Evolutionary conservation across 2,797 vertebrate species (phyloP).

Genomic region (Poeciliopsis paucimaculata): DNA sequence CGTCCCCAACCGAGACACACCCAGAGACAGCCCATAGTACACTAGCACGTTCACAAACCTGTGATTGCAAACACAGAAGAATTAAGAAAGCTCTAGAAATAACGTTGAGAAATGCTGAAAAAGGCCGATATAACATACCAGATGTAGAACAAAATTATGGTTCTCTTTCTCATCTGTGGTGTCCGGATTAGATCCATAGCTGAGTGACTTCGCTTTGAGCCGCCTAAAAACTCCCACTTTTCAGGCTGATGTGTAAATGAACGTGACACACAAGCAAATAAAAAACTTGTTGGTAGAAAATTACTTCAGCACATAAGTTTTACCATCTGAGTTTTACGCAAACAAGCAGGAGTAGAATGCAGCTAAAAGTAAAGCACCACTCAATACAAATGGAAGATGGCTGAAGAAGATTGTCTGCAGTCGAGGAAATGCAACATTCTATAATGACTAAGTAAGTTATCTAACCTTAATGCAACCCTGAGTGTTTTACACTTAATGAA

Average conservation of each 20-base stretch:
- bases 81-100: neutral
- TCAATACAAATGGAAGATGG: neutral
- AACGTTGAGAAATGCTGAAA: neutral
- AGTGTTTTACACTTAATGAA: neutral
- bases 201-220: slow-evolving; percentile 41
- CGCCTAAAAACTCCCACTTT: slow-evolving; percentile 49
- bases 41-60: slow-evolving; percentile 91
- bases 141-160: slow-evolving; percentile 77
- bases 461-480: neutral
- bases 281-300: neutral
- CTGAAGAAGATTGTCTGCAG: neutral
- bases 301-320: neutral
- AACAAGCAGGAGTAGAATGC: neutral
- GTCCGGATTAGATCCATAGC: slow-evolving; percentile 81
- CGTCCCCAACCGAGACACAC: slow-evolving; percentile 85
- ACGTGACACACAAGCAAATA: slow-evolving; percentile 15
- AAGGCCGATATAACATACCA: slow-evolving; percentile 76
- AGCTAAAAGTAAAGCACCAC: neutral
- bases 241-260: slow-evolving; percentile 61
- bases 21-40: slow-evolving; percentile 88
- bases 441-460: neutral
- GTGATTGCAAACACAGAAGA: slow-evolving; percentile 7
- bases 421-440: neutral
- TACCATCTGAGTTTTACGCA: neutral
- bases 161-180: slow-evolving; percentile 80